Evolutionary conservation across 1,140 invertebrate genomes (phyloP).

Genomic region (Megathymus violae): DNA sequence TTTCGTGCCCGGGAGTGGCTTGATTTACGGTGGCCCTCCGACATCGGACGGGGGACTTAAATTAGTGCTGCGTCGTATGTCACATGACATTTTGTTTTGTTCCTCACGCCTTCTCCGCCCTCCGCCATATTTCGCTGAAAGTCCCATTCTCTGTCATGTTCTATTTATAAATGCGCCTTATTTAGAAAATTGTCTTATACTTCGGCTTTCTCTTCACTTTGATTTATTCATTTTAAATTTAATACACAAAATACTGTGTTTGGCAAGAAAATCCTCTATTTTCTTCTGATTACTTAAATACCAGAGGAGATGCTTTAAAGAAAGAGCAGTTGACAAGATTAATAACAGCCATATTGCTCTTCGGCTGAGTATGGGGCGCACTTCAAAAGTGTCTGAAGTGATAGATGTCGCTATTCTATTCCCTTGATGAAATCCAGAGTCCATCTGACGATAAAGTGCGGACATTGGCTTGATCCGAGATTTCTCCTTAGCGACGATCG

Average conservation of each 20-base stretch:
- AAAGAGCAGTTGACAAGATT: slow-evolving; percentile 67
- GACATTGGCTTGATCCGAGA: slow-evolving; percentile 21
- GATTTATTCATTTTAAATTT: background rate
- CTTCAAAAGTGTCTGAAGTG: slow-evolving; percentile 59
- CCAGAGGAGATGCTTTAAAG: slow-evolving; percentile 38
- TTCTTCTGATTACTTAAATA: background rate
- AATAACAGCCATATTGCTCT: slow-evolving; percentile 49
- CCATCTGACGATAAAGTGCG: slow-evolving; percentile 6
- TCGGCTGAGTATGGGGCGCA: slow-evolving; percentile 38
- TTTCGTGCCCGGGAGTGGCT: slow-evolving; percentile 67
- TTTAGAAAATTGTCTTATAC: slow-evolving; percentile 57
- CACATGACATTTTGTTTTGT: slow-evolving; percentile 74
- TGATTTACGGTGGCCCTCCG: slow-evolving; percentile 66
- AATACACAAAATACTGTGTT: background rate
- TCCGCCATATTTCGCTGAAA: slow-evolving; percentile 60
- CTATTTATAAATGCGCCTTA: slow-evolving; percentile 76
- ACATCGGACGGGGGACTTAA: slow-evolving; percentile 64
- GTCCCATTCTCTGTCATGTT: slow-evolving; percentile 64
- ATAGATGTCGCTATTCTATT: slow-evolving; percentile 50
- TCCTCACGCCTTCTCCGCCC: slow-evolving; percentile 50
- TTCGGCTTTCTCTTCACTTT: slow-evolving; percentile 24
- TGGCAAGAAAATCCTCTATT: too few species aligned
- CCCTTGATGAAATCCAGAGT: slow-evolving; percentile 60
- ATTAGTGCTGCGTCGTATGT: slow-evolving; percentile 74
- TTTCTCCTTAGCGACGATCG: slow-evolving; percentile 28